A percentile compares a stretch with the other conserved stretches of the same genome.
Evolutionary conservation across 2,113 vertebrate species (phyloP).

Genomic region (Pyrgilauda ruficollis): DNA sequence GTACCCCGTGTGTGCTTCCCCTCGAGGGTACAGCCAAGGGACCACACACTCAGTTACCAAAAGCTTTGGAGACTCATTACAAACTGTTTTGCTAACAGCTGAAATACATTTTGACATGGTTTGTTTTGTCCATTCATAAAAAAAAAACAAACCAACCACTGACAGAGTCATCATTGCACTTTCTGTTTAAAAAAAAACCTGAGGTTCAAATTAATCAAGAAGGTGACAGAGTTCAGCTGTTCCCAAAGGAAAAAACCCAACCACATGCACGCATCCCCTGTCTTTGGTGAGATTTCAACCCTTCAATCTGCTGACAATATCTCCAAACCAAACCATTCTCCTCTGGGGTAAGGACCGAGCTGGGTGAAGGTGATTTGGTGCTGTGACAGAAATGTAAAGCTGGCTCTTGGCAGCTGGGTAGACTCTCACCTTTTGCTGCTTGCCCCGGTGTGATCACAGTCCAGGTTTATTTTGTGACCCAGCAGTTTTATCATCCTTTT

Average conservation of each 20-base stretch:
- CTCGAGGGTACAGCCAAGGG: fast-evolving
- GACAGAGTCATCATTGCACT: not conserved
- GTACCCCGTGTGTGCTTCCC: fast-evolving
- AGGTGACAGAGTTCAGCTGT: not conserved
- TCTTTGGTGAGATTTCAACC: not conserved
- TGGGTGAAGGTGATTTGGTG: not conserved
- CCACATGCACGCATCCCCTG: fast-evolving
- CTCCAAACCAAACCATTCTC: not conserved
- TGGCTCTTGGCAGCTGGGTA: not conserved
- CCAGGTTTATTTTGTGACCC: not conserved
- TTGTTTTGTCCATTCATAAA: not conserved
- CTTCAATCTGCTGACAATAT: not conserved
- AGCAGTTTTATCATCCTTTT: not conserved
- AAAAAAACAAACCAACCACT: not conserved
- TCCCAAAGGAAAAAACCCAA: not conserved
- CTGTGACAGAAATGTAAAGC: not conserved
- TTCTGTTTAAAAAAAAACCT: too few species aligned
- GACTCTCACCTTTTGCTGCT: not conserved
- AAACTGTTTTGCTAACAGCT: not conserved
- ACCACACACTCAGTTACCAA: not conserved
- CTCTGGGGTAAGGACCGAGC: not conserved
- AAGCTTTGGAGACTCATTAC: not conserved
- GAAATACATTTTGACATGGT: not conserved
- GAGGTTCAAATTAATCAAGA: not conserved
- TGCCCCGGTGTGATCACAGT: fast-evolving